Percentiles rank a stretch among this genome's conserved stretches.
These are phyloP conservation scores for Formica exsecta DNA, from an alignment of 1,140 invertebrate genomes.

Conservation along the genomic window DNA sequence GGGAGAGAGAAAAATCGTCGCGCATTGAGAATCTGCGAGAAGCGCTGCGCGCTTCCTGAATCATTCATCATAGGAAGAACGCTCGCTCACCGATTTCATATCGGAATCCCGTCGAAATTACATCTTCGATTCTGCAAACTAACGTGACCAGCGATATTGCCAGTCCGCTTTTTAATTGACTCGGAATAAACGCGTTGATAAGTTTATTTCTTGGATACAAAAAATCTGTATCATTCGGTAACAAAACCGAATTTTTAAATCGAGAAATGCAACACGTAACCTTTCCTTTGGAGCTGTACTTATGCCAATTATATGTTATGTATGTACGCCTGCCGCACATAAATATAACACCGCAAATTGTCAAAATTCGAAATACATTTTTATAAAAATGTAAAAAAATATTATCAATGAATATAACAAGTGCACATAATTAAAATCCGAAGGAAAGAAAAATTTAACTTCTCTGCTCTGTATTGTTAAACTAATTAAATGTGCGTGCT, in stretches of 20 bases:
- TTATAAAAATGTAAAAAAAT: background rate
- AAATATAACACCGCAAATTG: background rate
- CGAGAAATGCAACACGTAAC: background rate
- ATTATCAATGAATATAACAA: background rate
- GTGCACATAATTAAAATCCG: background rate
- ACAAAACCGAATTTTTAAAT: background rate
- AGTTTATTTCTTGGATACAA: conserved; percentile 11
- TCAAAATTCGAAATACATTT: background rate
- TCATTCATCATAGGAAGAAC: conserved; percentile 37
- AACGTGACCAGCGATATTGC: background rate
- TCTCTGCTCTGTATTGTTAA: background rate
- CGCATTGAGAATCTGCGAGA: conserved; percentile 35
- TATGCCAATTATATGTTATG: background rate
- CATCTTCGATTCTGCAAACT: conserved; percentile 8
- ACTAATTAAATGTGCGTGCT: background rate
- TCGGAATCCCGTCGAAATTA: conserved; percentile 39
- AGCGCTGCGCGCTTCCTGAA: conserved; percentile 23
- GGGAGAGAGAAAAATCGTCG: conserved; percentile 50
- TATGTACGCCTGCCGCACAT: no score
- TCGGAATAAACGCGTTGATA: conserved; percentile 8
- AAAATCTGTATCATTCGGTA: background rate
- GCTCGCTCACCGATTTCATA: conserved; percentile 37
- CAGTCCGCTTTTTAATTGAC: conserved; percentile 20
- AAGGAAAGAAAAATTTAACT: background rate
- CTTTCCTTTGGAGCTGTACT: background rate